A percentile compares a stretch with the other conserved stretches of the same genome.
phyloP scores from a whole-genome alignment of 2,113 vertebrate species.

The Ptilorrhoa leucosticta region DNA sequence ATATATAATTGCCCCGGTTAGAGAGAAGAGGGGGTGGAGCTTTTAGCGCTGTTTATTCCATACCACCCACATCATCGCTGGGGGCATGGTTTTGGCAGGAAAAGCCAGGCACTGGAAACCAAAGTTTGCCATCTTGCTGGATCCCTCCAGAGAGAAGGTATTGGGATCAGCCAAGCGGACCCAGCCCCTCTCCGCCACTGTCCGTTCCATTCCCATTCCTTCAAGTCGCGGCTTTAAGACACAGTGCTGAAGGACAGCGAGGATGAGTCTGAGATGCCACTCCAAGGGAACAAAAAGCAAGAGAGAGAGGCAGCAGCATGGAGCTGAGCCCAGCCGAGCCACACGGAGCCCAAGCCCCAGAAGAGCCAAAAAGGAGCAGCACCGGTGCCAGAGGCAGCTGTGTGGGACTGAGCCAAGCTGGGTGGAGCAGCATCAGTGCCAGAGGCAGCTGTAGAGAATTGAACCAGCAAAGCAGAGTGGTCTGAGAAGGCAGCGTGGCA shows the following conservation, averaged over 20 bases:
- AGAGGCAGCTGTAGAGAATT: background rate
- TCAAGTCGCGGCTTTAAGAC: rapidly evolving
- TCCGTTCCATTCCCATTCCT: background rate
- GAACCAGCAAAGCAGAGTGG: rapidly evolving
- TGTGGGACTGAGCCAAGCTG: background rate
- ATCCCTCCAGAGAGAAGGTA: background rate
- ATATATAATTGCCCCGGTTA: background rate
- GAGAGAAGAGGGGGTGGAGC: background rate
- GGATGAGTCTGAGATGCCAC: rapidly evolving
- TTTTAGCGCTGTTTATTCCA: background rate
- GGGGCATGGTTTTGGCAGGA: rapidly evolving
- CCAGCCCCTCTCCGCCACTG: rapidly evolving
- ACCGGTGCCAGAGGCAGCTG: rapidly evolving
- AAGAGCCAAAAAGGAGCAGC: background rate
- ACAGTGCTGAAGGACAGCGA: background rate
- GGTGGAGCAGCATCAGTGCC: background rate
- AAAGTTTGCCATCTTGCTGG: background rate
- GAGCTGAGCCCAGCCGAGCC: background rate
- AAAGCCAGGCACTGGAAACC: rapidly evolving
- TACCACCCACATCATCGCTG: background rate
- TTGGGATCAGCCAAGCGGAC: background rate
- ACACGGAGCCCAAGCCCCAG: background rate
- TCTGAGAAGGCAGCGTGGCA: rapidly evolving
- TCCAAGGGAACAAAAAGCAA: background rate
- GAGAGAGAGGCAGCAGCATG: background rate